Base-by-base conservation (phyloP, 2,797 vertebrate species). In the Dromococcyx pavoninus region DNA sequence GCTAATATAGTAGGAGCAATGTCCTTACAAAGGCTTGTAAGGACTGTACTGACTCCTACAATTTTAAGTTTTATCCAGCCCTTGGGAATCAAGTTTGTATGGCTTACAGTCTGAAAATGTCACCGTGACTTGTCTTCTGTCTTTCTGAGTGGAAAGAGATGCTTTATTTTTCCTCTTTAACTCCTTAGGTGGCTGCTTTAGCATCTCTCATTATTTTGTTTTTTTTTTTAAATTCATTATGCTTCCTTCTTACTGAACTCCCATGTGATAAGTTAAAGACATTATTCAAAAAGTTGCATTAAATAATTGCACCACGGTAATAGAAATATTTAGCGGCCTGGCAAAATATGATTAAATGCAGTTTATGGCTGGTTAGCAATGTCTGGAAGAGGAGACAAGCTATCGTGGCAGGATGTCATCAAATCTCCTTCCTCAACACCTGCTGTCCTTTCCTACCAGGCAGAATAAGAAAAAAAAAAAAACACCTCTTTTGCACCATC, bases 261-360 rank as follows among this genome's bases (percentile, higher is more conserved):
- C 39, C 28, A 8, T 27, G 8, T 1, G 0, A 43, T 37, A 22
- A 82, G 27, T 50, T 91, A 32, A 54, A 75, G 41, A 32, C 17
- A 44, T 71, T 88, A 61, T 51, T 86, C 51, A 56, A 28, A 65
- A 65, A 9, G 9, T 32, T 75, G 25, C 25, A 28, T 61, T 84
- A 76, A 93, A 58, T 81, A 88, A 88, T 57, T 81, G 9, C 30
- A 32, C 41, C 57, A 10, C 0, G 48, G 27, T 60, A 64, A 86
- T 86, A 32, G 30, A 83, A 88, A 86, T n/a, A 33, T 53, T 56
- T 95, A 58, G 32, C 8, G 4, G 69, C 27, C 33, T 73, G 33
- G 51, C 30, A 88, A 85, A 81, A 32, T 19, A 70, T 53, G 33
- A 70, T 87, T 86, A 79, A 50, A 78, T 82, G 64, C 37, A 57